Evolutionary conservation across 1,140 invertebrate genomes (phyloP).

Genomic region (Nebria ingens): DNA sequence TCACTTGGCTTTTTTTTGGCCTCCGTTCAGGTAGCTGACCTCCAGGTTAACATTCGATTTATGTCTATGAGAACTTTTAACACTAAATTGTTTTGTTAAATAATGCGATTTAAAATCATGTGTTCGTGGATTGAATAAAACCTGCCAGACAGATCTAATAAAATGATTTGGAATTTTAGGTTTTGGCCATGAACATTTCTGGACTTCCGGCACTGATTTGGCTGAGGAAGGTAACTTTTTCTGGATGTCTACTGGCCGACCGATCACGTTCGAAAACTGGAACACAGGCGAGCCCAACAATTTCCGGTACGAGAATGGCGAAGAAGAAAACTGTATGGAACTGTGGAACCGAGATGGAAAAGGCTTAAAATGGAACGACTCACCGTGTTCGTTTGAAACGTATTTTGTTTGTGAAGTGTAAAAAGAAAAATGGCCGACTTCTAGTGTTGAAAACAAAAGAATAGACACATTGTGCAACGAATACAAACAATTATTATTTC

Average conservation of each 20-base stretch:
- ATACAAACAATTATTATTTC: not conserved
- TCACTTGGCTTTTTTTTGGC: no score
- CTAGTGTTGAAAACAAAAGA: not conserved
- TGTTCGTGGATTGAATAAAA: no score
- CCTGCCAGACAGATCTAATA: not conserved
- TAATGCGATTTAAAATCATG: no score
- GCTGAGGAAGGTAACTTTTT: constrained; percentile 83
- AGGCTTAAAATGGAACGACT: constrained; percentile 86
- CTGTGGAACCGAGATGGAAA: constrained; percentile 86
- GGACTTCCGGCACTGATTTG: constrained; percentile 84
- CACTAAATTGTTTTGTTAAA: no score
- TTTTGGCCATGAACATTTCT: constrained; percentile 81
- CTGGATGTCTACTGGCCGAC: constrained; percentile 83
- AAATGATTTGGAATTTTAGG: constrained; percentile 42
- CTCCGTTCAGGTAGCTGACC: no score
- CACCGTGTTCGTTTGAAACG: constrained; percentile 84
- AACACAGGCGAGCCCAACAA: constrained; percentile 86
- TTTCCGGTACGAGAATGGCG: constrained; percentile 84
- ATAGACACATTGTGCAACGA: not conserved
- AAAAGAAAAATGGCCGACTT: no score
- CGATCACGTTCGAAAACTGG: constrained; percentile 85
- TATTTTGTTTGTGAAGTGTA: constrained; percentile 85
- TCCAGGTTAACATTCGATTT: no score
- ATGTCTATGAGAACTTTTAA: no score
- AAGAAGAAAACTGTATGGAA: constrained; percentile 84